Base-by-base conservation (phyloP, 1,140 invertebrate genomes). In the Mizuhopecten yessoensis region DNA sequence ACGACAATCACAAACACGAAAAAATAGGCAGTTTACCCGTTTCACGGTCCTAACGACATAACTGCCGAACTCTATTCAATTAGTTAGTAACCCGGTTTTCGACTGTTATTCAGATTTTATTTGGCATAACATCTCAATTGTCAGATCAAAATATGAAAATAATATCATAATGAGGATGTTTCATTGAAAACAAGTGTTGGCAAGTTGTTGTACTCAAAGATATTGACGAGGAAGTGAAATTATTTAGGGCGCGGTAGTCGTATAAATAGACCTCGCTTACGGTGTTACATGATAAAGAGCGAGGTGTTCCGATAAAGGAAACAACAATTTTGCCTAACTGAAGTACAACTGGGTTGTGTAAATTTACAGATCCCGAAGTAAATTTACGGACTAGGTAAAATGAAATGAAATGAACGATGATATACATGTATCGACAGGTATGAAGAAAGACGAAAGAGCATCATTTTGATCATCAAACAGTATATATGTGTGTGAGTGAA, bases 31-130 rank as follows among this genome's bases (percentile, higher is more conserved):
- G 5, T 5, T 29, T 29, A 3, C 15, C 17, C 45, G 2, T 2
- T 75, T 17, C 29, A 75, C 23, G 57, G 57, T 23, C 1, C 57
- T 5, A 75, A 5, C 11, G 23, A 0, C 23, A 5, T 1, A 75
- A 75, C 29, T 75, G 57, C 57, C 57, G 57, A 75, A 75, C 57
- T 75, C 57, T 75, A 75, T 75, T n/a, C 57, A 75, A 17, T 11
- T 11, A n/a, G n/a, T 13, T 75, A 9, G 5, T 75, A 29, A 0
- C 1, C 23, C 11, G 1, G 57, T 75, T 75, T 75, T 75, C n/a
- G 23, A 13, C 15, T n/a, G n/a, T 9, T 75, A 11, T 29, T 29
- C n/a, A 45, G 17, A 17, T 10, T 75, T 75, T 29, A 75, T 75
- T 75, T 75, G n/a, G 57, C n/a, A 75, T n/a, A 29, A 75, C 57